phyloP scores from a whole-genome alignment of 2,113 vertebrate species.

The Pao palembangensis region DNA sequence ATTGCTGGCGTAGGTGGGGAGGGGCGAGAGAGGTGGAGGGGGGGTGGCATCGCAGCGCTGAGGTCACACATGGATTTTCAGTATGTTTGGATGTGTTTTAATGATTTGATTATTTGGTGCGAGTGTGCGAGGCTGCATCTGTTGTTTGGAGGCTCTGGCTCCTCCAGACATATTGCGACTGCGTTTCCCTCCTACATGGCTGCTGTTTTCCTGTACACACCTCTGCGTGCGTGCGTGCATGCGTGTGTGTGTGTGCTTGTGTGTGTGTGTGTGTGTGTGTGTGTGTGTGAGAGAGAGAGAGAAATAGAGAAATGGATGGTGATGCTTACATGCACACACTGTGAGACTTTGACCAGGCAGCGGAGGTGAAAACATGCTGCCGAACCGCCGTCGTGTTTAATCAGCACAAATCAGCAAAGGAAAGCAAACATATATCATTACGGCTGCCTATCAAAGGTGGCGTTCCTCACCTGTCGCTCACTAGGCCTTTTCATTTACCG shows the following conservation, averaged over 20 bases:
- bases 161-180: conserved; percentile 53
- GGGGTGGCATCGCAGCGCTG: neutral
- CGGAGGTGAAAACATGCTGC: conserved; percentile 58
- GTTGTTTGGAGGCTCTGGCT: conserved; percentile 59
- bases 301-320: conserved; percentile 52
- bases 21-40: too few relatives aligned
- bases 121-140: conserved; percentile 52
- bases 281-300: too few relatives aligned
- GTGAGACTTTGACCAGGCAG: conserved; percentile 60
- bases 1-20: conserved; percentile 57
- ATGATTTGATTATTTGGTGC: neutral
- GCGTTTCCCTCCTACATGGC: conserved; percentile 64
- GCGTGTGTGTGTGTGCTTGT: neutral
- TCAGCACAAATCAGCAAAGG: conserved; percentile 34
- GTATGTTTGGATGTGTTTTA: conserved; percentile 19
- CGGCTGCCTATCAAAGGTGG: conserved; percentile 53
- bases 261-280: conserved; percentile 7
- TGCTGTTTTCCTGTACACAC: conserved; percentile 64
- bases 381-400: conserved; percentile 57
- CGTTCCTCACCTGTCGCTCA: conserved; percentile 23
- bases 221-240: conserved; percentile 5
- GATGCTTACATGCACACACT: conserved; percentile 66
- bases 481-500: conserved; percentile 29
- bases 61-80: conserved; percentile 11
- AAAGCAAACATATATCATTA: conserved; percentile 49